Conservation (phyloP, 2,113 vertebrate species). For the Mus pahari region DNA sequence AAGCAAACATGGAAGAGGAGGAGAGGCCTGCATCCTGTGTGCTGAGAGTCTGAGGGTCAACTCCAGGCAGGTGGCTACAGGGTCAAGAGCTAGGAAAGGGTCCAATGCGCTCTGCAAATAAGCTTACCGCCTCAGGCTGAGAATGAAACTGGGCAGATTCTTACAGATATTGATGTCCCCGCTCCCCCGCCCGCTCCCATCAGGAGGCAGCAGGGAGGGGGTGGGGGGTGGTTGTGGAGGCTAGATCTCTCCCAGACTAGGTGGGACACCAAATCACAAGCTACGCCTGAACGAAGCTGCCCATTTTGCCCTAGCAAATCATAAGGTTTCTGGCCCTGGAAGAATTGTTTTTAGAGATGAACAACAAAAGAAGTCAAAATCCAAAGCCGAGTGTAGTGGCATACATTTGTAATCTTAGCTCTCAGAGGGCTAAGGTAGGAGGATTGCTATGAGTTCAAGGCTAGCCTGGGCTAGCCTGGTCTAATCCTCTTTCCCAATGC, state of each 20-base stretch:
- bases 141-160: neutral
- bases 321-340: neutral
- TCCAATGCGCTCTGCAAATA: neutral
- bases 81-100: neutral
- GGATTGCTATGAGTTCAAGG: neutral
- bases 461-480: neutral
- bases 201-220: neutral
- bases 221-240: neutral
- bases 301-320: neutral
- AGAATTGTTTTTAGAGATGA: neutral
- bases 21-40: neutral
- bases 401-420: neutral
- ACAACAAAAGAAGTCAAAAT: slow-evolving; percentile 8
- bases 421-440: neutral
- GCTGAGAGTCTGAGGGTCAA: neutral
- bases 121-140: neutral
- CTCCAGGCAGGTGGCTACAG: neutral
- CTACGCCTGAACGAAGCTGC: neutral
- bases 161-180: neutral
- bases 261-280: no score
- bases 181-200: neutral
- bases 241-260: neutral
- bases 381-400: neutral
- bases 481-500: neutral
- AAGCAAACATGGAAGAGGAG: neutral